A percentile compares a stretch with the other conserved stretches of the same genome.
phyloP scores from a whole-genome alignment of 2,888 invertebrate species.

The Drepana falcataria region DNA sequence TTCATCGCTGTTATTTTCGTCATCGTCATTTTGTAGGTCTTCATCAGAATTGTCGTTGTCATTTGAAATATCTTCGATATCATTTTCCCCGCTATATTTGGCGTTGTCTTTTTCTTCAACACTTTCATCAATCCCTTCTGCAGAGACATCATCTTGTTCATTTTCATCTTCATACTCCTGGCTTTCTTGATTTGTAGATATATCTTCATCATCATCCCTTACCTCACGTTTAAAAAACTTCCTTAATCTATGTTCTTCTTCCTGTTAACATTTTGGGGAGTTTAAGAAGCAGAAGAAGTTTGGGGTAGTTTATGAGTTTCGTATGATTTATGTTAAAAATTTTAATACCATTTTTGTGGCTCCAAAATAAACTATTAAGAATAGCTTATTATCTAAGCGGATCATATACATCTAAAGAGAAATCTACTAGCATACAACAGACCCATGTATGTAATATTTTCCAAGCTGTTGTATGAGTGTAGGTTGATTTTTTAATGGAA shows the following conservation, averaged over 20 bases:
- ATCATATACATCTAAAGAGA: too few species aligned
- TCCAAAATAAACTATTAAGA: too few species aligned
- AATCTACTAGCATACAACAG: too few species aligned
- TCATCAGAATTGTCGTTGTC: conserved; percentile 23
- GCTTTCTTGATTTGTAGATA: neutral
- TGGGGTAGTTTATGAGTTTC: too few species aligned
- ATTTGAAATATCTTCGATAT: conserved; percentile 21
- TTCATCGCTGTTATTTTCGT: conserved; percentile 19
- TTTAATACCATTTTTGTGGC: too few species aligned
- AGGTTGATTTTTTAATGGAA: too few species aligned
- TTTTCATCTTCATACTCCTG: conserved; percentile 10
- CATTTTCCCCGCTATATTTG: neutral
- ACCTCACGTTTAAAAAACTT: conserved; percentile 27
- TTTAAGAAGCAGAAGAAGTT: too few species aligned
- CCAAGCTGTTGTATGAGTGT: too few species aligned
- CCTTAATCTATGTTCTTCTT: conserved; percentile 18
- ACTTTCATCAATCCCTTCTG: conserved; percentile 34
- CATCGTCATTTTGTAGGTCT: conserved; percentile 11
- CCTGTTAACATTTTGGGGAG: neutral
- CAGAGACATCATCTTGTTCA: conserved; percentile 25
- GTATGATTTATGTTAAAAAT: too few species aligned
- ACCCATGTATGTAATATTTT: too few species aligned
- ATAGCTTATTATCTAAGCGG: too few species aligned
- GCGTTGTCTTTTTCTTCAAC: conserved; percentile 12
- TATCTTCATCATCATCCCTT: neutral